Conservation (phyloP, 2,113 vertebrate genomes). For the Ailuropoda melanoleuca region DNA sequence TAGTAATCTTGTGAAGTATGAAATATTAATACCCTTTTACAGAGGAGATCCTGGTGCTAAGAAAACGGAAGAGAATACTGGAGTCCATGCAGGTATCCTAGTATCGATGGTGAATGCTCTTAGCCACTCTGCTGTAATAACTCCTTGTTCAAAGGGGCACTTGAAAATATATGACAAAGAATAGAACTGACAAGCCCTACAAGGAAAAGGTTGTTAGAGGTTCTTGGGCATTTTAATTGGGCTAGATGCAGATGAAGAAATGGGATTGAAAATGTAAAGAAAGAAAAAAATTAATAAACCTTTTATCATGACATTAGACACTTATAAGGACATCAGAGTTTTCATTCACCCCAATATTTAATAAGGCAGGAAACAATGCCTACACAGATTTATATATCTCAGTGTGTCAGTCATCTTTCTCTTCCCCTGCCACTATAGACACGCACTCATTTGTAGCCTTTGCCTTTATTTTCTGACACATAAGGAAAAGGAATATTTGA, state of each 20-base stretch:
- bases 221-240: neutral
- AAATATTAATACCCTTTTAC: neutral
- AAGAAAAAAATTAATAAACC: neutral
- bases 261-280: neutral
- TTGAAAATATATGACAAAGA: neutral
- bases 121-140: neutral
- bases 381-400: neutral
- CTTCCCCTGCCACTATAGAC: neutral
- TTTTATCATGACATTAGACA: neutral
- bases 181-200: neutral
- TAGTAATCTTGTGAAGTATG: neutral
- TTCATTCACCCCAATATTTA: neutral
- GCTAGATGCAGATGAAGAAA: neutral
- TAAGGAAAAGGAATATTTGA: slow-evolving; percentile 37
- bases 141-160: neutral
- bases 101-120: neutral
- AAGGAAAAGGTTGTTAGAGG: neutral
- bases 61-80: neutral
- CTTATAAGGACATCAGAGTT: neutral
- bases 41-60: neutral
- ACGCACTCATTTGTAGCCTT: neutral
- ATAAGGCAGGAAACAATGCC: neutral
- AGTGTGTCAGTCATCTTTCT: neutral
- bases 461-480: slow-evolving; percentile 33
- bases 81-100: neutral